Evolutionary conservation across 2,888 invertebrate genomes (phyloP).

Genomic region (Hipparchia sbordonii): DNA sequence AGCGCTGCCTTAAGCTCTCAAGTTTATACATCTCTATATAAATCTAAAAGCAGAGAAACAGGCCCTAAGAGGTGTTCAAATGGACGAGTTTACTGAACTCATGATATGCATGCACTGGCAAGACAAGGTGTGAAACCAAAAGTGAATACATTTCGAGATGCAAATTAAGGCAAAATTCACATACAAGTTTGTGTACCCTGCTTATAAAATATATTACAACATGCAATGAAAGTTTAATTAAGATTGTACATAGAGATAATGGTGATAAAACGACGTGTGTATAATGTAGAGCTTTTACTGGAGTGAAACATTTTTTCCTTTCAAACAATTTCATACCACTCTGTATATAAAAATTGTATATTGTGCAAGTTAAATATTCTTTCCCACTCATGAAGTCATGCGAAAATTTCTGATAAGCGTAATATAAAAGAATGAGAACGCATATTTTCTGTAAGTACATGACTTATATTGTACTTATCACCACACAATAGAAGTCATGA

Average conservation of each 20-base stretch:
- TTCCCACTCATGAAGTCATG: constrained; percentile 5
- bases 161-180: constrained; percentile 7
- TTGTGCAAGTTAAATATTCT: constrained; percentile 15
- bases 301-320: constrained; percentile 2
- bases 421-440: constrained; percentile 13
- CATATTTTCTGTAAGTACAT: constrained; percentile 4
- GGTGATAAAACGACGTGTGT: constrained; percentile 9
- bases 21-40: background rate
- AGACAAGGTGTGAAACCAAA: background rate
- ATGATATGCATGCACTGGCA: background rate
- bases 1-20: background rate
- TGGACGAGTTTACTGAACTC: constrained; percentile 3
- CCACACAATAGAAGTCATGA: constrained; percentile 7
- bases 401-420: constrained; percentile 1
- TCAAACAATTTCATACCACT: background rate
- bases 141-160: background rate
- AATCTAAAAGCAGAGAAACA: background rate
- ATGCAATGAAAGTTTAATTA: constrained; percentile 22
- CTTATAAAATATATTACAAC: background rate
- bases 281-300: constrained; percentile 15
- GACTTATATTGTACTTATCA: background rate
- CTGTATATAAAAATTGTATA: background rate
- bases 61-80: background rate
- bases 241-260: constrained; percentile 17
- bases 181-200: background rate